These are phyloP conservation scores for Lobophora halterata DNA, from an alignment of 2,888 invertebrate genomes.

Conservation along the genomic window DNA sequence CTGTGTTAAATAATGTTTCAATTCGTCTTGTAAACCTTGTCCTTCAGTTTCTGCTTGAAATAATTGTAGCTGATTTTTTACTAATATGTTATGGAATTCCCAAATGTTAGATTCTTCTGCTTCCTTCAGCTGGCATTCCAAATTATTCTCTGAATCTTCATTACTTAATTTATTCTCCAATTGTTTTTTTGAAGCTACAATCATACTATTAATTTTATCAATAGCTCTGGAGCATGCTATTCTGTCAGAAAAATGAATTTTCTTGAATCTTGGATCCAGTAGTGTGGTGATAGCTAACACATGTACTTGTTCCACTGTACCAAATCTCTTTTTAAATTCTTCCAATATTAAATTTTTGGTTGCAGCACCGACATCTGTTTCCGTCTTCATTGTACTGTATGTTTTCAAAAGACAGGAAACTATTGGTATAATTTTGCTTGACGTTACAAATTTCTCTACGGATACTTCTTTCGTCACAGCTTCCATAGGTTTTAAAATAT, in stretches of 20 bases:
- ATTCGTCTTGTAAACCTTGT: slow-evolving; percentile 35
- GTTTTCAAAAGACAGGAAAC: slow-evolving; percentile 24
- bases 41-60: slow-evolving; percentile 28
- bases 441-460: slow-evolving; percentile 24
- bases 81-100: slow-evolving; percentile 26
- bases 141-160: slow-evolving; percentile 18
- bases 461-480: slow-evolving; percentile 27
- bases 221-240: slow-evolving; percentile 29
- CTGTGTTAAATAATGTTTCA: slow-evolving; percentile 34
- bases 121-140: slow-evolving; percentile 16
- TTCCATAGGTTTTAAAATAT: slow-evolving; percentile 26
- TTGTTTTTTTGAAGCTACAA: slow-evolving; percentile 26
- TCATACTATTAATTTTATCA: slow-evolving; percentile 26
- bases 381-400: slow-evolving; percentile 29
- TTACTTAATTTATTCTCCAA: slow-evolving; percentile 20
- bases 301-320: slow-evolving; percentile 31
- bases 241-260: slow-evolving; percentile 29
- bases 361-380: slow-evolving; percentile 29
- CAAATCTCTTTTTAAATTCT: slow-evolving; percentile 27
- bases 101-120: slow-evolving; percentile 25
- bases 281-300: slow-evolving; percentile 30
- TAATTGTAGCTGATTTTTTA: slow-evolving; percentile 30
- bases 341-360: slow-evolving; percentile 29
- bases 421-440: slow-evolving; percentile 28
- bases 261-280: slow-evolving; percentile 28